These are phyloP conservation scores for Dasypogon diadema DNA, from an alignment of 2,888 invertebrate genomes.

Conservation along the genomic window DNA sequence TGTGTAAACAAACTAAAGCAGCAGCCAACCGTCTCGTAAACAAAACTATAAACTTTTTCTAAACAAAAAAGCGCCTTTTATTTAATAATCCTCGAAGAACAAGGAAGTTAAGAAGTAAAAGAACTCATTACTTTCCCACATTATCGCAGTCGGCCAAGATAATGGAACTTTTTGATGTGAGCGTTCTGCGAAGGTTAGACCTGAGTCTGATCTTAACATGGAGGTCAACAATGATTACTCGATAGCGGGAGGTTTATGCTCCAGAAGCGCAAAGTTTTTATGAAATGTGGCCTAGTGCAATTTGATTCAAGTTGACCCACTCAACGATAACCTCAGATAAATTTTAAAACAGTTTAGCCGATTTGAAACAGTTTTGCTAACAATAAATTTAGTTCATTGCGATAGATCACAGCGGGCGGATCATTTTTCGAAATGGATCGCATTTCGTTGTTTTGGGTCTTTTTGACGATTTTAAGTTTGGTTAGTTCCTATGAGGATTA, in stretches of 20 bases:
- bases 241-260: conserved; percentile 10
- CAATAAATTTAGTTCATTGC: background rate
- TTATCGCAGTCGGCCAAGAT: background rate
- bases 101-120: background rate
- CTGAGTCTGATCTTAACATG: background rate
- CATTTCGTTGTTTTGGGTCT: background rate
- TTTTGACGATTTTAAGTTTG: background rate
- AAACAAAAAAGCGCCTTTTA: no score
- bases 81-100: background rate
- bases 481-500: conserved; percentile 8
- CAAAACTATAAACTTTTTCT: no score
- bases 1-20: no score
- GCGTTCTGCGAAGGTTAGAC: conserved; percentile 1
- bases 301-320: conserved; percentile 6
- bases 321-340: background rate
- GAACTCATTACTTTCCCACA: background rate
- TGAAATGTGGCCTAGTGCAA: conserved; percentile 10
- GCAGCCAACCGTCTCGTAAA: no score
- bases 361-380: background rate
- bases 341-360: background rate
- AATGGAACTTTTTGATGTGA: background rate
- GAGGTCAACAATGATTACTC: conserved; percentile 7
- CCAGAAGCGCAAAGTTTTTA: background rate
- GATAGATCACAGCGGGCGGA: background rate
- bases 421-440: background rate